A percentile compares a stretch with the other conserved stretches of the same genome.
These are phyloP conservation scores for Microctonus hyperodae DNA, from an alignment of 2,888 invertebrate species.

Conservation along the genomic window DNA sequence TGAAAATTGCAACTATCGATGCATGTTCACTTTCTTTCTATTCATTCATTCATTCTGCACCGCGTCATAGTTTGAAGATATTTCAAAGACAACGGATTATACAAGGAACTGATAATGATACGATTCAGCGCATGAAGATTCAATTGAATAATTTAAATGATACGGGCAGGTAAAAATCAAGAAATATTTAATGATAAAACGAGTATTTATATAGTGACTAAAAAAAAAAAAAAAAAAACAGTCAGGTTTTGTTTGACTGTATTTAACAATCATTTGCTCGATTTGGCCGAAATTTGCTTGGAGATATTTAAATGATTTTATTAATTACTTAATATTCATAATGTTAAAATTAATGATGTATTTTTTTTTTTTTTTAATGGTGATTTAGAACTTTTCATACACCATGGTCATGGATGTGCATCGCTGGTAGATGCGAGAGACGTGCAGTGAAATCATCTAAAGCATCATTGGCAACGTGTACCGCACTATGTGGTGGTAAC, in stretches of 20 bases:
- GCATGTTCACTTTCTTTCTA: conserved; percentile 1
- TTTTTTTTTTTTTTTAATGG: background rate
- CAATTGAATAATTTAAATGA: conserved; percentile 16
- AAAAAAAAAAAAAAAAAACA: background rate
- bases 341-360: background rate
- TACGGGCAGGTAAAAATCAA: conserved; percentile 23
- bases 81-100: conserved; percentile 53
- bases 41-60: background rate
- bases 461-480: conserved; percentile 77
- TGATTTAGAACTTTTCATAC: conserved; percentile 54
- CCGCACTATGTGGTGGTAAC: conserved; percentile 77
- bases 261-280: background rate
- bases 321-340: background rate
- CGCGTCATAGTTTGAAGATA: conserved; percentile 51
- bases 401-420: conserved; percentile 82
- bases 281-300: background rate
- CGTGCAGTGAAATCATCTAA: conserved; percentile 70
- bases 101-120: conserved; percentile 52
- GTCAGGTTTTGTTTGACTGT: background rate
- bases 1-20: background rate
- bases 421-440: conserved; percentile 73
- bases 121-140: conserved; percentile 37
- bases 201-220: background rate
- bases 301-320: too few species aligned
- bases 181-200: conserved; percentile 2